These are phyloP conservation scores for Eupelmus urozonus DNA, from an alignment of 2,888 invertebrate genomes.

Conservation along the genomic window DNA sequence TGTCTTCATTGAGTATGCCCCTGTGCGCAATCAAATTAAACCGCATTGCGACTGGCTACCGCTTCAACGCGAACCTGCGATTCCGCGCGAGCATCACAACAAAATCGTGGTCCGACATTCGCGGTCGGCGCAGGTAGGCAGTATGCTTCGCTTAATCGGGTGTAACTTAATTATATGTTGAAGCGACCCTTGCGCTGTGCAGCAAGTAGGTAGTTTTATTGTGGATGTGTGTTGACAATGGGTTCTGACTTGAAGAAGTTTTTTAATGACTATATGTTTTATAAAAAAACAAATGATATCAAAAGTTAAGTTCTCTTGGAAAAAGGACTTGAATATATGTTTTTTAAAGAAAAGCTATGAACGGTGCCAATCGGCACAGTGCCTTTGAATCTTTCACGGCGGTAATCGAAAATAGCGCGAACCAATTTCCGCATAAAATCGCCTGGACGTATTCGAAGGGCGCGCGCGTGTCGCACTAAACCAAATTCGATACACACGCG, in stretches of 20 bases:
- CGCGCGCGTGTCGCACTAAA: too few species aligned
- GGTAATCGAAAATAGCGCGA: background rate
- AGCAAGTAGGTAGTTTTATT: too few species aligned
- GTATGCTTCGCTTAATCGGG: constrained; percentile 12
- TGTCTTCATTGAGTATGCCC: constrained; percentile 8
- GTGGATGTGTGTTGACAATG: too few species aligned
- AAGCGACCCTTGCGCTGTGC: too few species aligned
- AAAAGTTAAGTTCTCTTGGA: too few species aligned
- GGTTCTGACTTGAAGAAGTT: too few species aligned
- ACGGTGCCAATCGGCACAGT: too few species aligned
- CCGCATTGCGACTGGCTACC: constrained; percentile 9
- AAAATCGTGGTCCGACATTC: constrained; percentile 9
- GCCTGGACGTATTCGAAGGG: background rate
- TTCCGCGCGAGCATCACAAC: background rate
- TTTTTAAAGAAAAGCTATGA: too few species aligned
- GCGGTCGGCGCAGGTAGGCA: background rate
- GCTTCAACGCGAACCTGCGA: background rate
- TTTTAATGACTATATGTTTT: too few species aligned
- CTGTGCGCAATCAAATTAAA: constrained; percentile 21
- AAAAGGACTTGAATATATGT: too few species aligned
- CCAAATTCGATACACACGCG: background rate
- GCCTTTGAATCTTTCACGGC: too few species aligned
- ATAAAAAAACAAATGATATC: too few species aligned
- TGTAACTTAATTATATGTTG: constrained; percentile 7
- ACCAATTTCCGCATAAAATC: constrained; percentile 20